Percentiles rank a stretch among this genome's conserved stretches.
Evolutionary conservation across 2,113 vertebrate species (phyloP).

Genomic region (Tamias sibiricus): DNA sequence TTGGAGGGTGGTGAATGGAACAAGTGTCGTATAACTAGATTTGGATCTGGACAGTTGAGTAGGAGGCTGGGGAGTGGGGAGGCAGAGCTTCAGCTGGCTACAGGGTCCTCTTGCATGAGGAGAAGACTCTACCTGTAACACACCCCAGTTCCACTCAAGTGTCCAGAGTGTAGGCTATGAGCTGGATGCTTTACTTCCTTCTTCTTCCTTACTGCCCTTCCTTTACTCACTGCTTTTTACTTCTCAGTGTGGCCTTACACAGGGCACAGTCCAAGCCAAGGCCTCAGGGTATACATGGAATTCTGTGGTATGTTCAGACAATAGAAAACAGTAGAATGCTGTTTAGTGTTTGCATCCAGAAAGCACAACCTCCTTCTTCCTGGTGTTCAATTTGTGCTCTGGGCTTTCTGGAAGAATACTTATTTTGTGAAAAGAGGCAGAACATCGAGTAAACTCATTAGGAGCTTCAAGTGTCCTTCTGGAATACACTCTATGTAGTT

Average conservation of each 20-base stretch:
- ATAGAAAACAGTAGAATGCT: not conserved
- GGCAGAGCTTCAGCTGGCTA: not conserved
- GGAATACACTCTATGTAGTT: not conserved
- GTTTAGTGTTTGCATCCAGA: not conserved
- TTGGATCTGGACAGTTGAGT: not conserved
- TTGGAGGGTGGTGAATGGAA: not conserved
- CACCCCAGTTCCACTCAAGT: not conserved
- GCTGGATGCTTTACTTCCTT: no score
- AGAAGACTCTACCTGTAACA: not conserved
- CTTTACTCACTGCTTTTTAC: no score
- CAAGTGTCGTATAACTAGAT: not conserved
- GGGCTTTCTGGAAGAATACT: not conserved
- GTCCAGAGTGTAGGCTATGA: no score
- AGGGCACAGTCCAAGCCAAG: not conserved
- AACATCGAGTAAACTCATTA: not conserved
- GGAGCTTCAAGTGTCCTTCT: not conserved
- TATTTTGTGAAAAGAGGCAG: not conserved
- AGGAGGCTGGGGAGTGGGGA: not conserved
- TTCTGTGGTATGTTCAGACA: not conserved
- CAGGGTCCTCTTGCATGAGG: not conserved
- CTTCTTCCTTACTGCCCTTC: no score
- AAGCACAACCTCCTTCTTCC: not conserved
- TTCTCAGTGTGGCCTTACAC: not conserved
- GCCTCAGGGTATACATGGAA: not conserved
- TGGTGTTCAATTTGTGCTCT: not conserved